A percentile compares a stretch with the other conserved stretches of the same genome.
These are phyloP conservation scores for Acleris emargana DNA, from an alignment of 2,888 invertebrate genomes.

Conservation along the genomic window DNA sequence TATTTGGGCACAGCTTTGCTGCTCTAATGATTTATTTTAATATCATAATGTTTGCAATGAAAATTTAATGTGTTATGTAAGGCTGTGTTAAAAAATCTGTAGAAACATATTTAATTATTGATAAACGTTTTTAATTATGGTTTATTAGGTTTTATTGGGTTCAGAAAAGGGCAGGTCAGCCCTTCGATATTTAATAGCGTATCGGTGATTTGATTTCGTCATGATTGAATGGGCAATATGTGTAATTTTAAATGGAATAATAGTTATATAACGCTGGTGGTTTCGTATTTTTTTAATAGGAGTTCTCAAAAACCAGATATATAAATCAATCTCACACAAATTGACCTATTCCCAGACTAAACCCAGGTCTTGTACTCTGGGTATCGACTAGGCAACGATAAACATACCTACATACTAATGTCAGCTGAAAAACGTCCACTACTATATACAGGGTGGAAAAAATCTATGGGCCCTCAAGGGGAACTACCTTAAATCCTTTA, in stretches of 20 bases:
- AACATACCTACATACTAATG: too few species aligned
- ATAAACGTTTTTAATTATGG: conserved; percentile 3
- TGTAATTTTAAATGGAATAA: neutral
- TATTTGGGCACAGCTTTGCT: conserved; percentile 22
- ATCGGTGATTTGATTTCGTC: neutral
- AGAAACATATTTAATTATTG: conserved; percentile 21
- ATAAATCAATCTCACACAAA: too few species aligned
- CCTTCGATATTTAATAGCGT: neutral
- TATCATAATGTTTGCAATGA: conserved; percentile 30
- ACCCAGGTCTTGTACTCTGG: too few species aligned
- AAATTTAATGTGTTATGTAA: conserved; percentile 27
- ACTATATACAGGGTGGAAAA: too few species aligned
- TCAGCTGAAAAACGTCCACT: too few species aligned
- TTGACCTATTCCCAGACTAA: too few species aligned
- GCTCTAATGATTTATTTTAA: conserved; percentile 27
- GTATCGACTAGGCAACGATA: too few species aligned
- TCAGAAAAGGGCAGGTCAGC: conserved; percentile 1
- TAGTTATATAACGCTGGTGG: neutral
- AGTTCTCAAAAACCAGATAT: too few species aligned
- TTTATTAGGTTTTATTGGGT: conserved; percentile 13
- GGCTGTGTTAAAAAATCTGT: conserved; percentile 20
- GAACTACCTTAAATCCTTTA: too few species aligned
- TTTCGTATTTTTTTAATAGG: neutral
- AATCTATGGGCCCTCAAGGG: too few species aligned
- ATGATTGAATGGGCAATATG: neutral